phyloP scores from a whole-genome alignment of 2,797 vertebrate genomes.

The Euthynnus affinis region DNA sequence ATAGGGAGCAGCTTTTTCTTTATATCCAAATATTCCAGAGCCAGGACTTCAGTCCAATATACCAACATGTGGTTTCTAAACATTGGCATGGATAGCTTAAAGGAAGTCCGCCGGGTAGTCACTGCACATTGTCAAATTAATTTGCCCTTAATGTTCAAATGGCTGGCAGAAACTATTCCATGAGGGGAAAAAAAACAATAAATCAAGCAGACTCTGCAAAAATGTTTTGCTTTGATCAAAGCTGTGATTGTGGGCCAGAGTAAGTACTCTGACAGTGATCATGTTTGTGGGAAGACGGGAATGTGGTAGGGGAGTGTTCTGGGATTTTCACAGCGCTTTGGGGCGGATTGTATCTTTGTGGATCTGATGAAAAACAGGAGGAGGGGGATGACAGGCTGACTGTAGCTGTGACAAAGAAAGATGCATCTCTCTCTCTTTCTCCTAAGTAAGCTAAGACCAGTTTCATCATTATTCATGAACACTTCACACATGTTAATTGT shows the following conservation, averaged over 20 bases:
- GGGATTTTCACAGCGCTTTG: slow-evolving; percentile 62
- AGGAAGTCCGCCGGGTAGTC: slow-evolving; percentile 27
- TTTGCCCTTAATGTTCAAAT: slow-evolving; percentile 57
- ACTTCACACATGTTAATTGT: background rate
- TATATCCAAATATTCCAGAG: slow-evolving; percentile 20
- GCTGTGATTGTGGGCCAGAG: slow-evolving; percentile 70
- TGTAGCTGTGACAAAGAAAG: slow-evolving; percentile 30
- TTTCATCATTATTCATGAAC: slow-evolving; percentile 6
- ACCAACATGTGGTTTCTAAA: slow-evolving; percentile 51
- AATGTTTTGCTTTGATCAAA: slow-evolving; percentile 79
- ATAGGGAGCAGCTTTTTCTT: slow-evolving; percentile 6
- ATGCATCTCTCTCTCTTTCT: slow-evolving; percentile 20
- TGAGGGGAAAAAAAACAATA: slow-evolving; percentile 49
- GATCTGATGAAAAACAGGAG: slow-evolving; percentile 69
- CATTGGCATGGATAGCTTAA: slow-evolving; percentile 20
- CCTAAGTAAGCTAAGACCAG: background rate
- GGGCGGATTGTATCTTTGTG: slow-evolving; percentile 42
- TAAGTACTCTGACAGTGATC: slow-evolving; percentile 72
- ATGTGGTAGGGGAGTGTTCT: slow-evolving; percentile 45
- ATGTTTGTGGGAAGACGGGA: slow-evolving; percentile 50
- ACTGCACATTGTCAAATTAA: slow-evolving; percentile 60
- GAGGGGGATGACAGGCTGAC: slow-evolving; percentile 15
- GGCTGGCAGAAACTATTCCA: slow-evolving; percentile 41
- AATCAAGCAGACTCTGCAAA: slow-evolving; percentile 45
- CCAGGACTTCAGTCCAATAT: background rate